Conservation (phyloP, 2,797 vertebrate species). For the Amniataba percoides region DNA sequence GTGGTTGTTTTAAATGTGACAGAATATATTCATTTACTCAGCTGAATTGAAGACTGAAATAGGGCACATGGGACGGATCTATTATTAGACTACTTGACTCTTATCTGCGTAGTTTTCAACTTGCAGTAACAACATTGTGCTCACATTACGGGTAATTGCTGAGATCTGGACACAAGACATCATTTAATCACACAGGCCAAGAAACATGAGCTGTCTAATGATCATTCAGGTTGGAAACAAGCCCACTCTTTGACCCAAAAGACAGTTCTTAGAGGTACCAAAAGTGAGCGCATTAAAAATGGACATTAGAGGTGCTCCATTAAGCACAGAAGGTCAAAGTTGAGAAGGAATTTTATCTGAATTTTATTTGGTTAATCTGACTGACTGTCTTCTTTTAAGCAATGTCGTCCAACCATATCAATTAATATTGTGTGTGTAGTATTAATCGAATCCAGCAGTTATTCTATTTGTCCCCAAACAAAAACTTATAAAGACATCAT, state of each 20-base stretch:
- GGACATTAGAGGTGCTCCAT: background rate
- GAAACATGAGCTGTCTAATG: conserved; percentile 3
- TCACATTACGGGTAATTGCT: background rate
- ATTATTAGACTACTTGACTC: background rate
- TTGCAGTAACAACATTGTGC: background rate
- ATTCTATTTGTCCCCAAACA: background rate
- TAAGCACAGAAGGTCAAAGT: background rate
- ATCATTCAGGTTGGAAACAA: background rate
- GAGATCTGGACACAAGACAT: background rate
- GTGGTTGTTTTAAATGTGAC: background rate
- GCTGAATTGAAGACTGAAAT: background rate
- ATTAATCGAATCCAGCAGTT: background rate
- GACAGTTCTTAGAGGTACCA: background rate
- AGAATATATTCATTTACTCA: background rate
- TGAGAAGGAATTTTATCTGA: background rate
- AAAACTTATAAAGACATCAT: background rate
- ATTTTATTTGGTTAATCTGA: background rate
- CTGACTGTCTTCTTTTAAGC: background rate
- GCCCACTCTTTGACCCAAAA: background rate
- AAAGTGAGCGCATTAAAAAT: background rate
- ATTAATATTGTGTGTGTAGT: background rate
- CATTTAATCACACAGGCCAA: background rate
- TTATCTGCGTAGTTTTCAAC: background rate
- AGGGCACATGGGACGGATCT: background rate
- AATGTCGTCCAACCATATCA: background rate